Percentiles rank a stretch among this genome's conserved stretches.
phyloP scores from a whole-genome alignment of 2,888 invertebrate species.

The Agrilus mali region DNA sequence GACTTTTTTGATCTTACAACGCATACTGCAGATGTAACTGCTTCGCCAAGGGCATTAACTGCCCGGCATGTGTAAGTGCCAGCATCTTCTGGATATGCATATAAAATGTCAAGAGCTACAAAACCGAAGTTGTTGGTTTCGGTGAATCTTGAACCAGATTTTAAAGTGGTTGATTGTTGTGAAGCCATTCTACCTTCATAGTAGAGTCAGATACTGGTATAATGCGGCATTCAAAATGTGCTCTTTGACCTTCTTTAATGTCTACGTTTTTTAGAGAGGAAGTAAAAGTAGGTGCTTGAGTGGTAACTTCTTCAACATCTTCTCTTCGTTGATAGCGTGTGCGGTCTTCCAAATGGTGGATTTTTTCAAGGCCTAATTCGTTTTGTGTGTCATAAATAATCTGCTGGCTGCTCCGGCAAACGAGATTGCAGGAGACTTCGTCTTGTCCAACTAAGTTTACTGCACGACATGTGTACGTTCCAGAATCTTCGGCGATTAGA shows the following conservation, averaged over 20 bases:
- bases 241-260: constrained; percentile 87
- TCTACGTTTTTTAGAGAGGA: constrained; percentile 84
- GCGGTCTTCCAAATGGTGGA: constrained; percentile 78
- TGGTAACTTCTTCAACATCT: constrained; percentile 68
- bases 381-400: constrained; percentile 79
- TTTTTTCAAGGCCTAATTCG: constrained; percentile 77
- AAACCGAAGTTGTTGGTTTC: constrained; percentile 97
- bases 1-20: constrained; percentile 71
- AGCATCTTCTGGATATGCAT: constrained; percentile 90
- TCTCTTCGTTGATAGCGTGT: constrained; percentile 65
- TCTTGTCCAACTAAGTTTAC: constrained; percentile 82
- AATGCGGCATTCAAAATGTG: constrained; percentile 87
- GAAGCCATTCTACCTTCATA: constrained; percentile 93
- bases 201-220: constrained; percentile 90
- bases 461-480: constrained; percentile 86
- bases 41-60: constrained; percentile 82
- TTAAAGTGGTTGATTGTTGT: constrained; percentile 79
- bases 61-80: constrained; percentile 93
- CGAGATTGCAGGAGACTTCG: constrained; percentile 63
- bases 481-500: constrained; percentile 90
- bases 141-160: constrained; percentile 88
- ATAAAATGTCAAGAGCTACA: constrained; percentile 91
- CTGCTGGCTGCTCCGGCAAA: constrained; percentile 64
- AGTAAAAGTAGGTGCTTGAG: constrained; percentile 87
- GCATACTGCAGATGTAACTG: constrained; percentile 81